Conservation (phyloP, 1,140 invertebrate species). For the Ptiloglossa arizonensis region DNA sequence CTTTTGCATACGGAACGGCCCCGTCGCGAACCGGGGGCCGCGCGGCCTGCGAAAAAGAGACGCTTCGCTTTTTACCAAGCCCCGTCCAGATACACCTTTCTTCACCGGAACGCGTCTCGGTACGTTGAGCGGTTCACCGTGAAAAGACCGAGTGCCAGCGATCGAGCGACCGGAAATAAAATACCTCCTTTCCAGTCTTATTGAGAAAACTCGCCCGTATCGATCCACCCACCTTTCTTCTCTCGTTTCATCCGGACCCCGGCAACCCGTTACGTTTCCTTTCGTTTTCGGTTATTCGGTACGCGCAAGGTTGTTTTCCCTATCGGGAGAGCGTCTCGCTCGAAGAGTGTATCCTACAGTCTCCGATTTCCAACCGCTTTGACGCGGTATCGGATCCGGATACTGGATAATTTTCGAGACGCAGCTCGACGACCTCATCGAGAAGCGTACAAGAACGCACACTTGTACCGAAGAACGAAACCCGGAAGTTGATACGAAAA, state of each 20-base stretch:
- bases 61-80: not conserved
- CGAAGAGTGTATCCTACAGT: too few species aligned
- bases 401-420: too few species aligned
- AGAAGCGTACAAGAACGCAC: too few species aligned
- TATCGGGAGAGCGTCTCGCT: too few species aligned
- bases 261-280: constrained; percentile 10
- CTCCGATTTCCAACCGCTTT: too few species aligned
- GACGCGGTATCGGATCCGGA: too few species aligned
- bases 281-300: too few species aligned
- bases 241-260: not conserved
- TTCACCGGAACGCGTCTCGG: constrained; percentile 31
- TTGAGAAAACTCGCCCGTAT: constrained; percentile 57
- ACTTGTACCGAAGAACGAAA: too few species aligned
- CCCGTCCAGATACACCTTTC: not conserved
- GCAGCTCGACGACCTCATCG: too few species aligned
- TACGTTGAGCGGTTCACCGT: constrained; percentile 33
- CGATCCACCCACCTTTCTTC: constrained; percentile 20
- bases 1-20: constrained; percentile 64
- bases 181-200: constrained; percentile 47
- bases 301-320: too few species aligned
- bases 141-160: constrained; percentile 49
- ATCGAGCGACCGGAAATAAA: constrained; percentile 68
- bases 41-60: constrained; percentile 30
- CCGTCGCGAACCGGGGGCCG: not conserved
- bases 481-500: too few species aligned